Evolutionary conservation across 2,888 invertebrate species (phyloP).

Genomic region (Seladonia tumulorum): DNA sequence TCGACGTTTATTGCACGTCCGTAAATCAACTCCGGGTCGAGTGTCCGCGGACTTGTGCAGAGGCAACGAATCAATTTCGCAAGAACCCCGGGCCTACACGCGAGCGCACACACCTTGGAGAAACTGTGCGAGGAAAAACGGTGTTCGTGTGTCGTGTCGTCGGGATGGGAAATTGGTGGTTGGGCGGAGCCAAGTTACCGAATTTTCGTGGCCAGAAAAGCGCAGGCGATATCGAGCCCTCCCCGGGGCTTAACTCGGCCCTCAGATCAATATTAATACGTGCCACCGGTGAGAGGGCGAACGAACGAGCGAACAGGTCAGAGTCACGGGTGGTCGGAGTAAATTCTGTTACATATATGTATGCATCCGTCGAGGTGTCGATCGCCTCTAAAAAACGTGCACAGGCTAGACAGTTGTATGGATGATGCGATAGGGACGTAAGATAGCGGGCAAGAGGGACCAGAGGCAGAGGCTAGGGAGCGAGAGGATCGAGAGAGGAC

Average conservation of each 20-base stretch:
- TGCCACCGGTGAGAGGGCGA: constrained; percentile 50
- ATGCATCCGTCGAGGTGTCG: constrained; percentile 7
- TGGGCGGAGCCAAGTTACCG: constrained; percentile 55
- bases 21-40: constrained; percentile 48
- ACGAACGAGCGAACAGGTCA: constrained; percentile 12
- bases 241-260: constrained; percentile 36
- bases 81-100: background rate
- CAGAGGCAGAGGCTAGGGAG: background rate
- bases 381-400: constrained; percentile 27
- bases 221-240: constrained; percentile 59
- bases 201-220: constrained; percentile 54
- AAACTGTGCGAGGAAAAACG: background rate
- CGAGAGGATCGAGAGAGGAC: background rate
- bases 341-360: background rate
- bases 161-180: constrained; percentile 16
- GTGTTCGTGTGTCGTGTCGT: background rate
- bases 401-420: constrained; percentile 17
- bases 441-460: background rate
- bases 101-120: background rate
- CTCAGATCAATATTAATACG: constrained; percentile 70
- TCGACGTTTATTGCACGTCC: constrained; percentile 46
- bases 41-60: constrained; percentile 39
- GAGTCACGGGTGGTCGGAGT: background rate
- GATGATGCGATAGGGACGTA: constrained; percentile 3
- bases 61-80: constrained; percentile 37